Base-by-base conservation (phyloP, 2,888 invertebrate species). In the Pollenia amentaria region DNA sequence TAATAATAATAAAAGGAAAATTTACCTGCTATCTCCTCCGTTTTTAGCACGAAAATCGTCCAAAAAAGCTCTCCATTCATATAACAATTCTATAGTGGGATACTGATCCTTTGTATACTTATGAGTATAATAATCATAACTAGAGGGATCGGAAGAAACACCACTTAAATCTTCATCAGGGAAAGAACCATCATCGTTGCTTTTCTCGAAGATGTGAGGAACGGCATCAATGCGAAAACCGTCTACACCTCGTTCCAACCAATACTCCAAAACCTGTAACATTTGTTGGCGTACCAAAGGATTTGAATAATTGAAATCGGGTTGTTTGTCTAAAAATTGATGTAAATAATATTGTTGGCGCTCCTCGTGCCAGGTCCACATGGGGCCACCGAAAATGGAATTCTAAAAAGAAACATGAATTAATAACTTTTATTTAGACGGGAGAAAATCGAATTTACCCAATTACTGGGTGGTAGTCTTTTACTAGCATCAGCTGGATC, bases 241-340 rank as follows among this genome's bases (percentile, higher is more conserved):
- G 90, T 96, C 96, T 0, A 96, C 95, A 0, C 97, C 97, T 79
- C 95, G 95, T 67, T 96, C 94, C 18, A 97, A 91, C 97, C 97
- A 97, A 91, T 95, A 96, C 46, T 93, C 92, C 89, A 97, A 92
- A 11, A 93, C 91, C 89, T 95, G 95, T 93, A 95, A 95, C 94
- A 95, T 94, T 84, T 94, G 94, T 2, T 90, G 89, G 2, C 93
- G 92, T 4, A 96, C 91, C 0, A 86, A 88, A 0, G 93, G 90
- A 90, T 94, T 94, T 0, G 94, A 93, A 89, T 94, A 95, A 91
- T 96, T 96, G 0, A 96, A 93, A 90, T 96, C 96, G 0, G 96
- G 95, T 89, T 96, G 95, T 29, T 94, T 93, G 8, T 90, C 89
- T 11, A 95, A 94, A 82, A 92, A 92, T 89, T 96, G 96, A 89